phyloP scores from a whole-genome alignment of 2,888 invertebrate species.

The Melinopterus prodromus region DNA sequence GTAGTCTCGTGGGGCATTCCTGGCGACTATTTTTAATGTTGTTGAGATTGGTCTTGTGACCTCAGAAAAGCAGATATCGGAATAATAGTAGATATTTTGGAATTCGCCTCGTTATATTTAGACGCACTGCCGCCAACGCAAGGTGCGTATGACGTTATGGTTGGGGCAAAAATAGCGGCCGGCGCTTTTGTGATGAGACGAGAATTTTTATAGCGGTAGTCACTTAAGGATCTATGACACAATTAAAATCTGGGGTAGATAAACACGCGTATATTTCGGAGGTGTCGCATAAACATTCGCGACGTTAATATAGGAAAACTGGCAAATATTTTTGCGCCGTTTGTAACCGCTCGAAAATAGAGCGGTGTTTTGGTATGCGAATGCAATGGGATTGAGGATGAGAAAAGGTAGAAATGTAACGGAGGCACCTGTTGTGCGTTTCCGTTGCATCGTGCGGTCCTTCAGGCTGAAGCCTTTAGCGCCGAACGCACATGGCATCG shows the following conservation, averaged over 20 bases:
- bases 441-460: neutral
- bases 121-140: conserved; percentile 41
- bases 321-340: neutral
- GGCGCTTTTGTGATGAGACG: neutral
- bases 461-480: no score
- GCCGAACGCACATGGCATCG: no score
- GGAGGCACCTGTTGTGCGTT: neutral
- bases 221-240: neutral
- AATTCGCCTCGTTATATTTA: conserved; percentile 43
- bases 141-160: conserved; percentile 37
- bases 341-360: neutral
- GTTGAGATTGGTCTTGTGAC: conserved; percentile 9
- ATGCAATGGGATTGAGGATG: neutral
- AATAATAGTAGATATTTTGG: conserved; percentile 42
- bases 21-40: neutral
- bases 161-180: conserved; percentile 4
- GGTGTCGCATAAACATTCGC: no score
- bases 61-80: conserved; percentile 21
- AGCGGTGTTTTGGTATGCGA: neutral
- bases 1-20: neutral
- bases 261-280: neutral
- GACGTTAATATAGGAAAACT: no score
- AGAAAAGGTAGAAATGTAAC: no score
- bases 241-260: neutral
- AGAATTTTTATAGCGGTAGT: neutral